These are phyloP conservation scores for Drosophila takahashii DNA, from an alignment of 1,140 invertebrate genomes.

Conservation along the genomic window DNA sequence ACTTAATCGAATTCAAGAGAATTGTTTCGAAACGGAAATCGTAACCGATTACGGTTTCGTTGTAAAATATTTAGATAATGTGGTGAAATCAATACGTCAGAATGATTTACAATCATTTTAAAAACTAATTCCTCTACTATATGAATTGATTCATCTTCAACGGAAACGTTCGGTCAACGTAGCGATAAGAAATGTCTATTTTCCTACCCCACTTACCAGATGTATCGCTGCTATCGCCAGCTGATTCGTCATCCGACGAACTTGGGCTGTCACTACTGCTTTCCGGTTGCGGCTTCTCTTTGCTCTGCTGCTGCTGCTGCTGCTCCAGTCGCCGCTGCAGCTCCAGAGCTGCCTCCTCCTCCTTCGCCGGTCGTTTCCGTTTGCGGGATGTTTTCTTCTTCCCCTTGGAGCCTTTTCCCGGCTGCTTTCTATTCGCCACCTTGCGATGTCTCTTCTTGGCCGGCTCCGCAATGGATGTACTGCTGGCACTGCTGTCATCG, in stretches of 20 bases:
- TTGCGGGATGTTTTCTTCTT: slow-evolving; percentile 27
- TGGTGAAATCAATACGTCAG: too few relatives aligned
- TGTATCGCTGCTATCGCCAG: slow-evolving; percentile 22
- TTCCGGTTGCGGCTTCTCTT: neutral
- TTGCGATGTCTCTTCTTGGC: slow-evolving; percentile 30
- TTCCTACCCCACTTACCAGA: slow-evolving; percentile 11
- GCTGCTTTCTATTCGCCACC: slow-evolving; percentile 14
- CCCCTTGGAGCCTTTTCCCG: neutral
- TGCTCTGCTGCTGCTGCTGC: neutral
- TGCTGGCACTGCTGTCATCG: slow-evolving; percentile 32
- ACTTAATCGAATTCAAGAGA: too few relatives aligned
- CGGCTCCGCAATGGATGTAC: slow-evolving; percentile 7
- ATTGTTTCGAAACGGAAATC: too few relatives aligned
- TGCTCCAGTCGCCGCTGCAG: neutral
- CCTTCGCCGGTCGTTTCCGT: slow-evolving; percentile 18
- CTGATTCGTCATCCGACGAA: slow-evolving; percentile 42
- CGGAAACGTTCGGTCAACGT: neutral
- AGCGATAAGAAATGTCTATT: neutral
- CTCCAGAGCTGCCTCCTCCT: neutral
- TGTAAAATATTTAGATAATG: too few relatives aligned
- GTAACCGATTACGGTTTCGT: too few relatives aligned
- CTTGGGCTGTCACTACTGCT: slow-evolving; percentile 34
- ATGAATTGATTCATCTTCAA: too few relatives aligned
- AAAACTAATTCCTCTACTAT: too few relatives aligned
- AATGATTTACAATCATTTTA: too few relatives aligned